Evolutionary conservation across 2,888 invertebrate genomes (phyloP).

Genomic region (Cepaea hortensis): DNA sequence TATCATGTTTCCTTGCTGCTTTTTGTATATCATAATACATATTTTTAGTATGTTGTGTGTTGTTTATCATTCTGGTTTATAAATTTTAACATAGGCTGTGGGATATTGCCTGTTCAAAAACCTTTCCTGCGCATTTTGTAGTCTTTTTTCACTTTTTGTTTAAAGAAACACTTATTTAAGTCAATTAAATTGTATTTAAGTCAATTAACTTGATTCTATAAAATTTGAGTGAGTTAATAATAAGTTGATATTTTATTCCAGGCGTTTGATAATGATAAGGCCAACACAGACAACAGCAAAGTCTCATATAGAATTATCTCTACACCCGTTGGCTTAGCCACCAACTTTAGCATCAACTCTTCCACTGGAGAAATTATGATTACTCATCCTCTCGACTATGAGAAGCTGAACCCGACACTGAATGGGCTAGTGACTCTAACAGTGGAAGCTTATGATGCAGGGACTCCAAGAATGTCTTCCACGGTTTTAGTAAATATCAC

Average conservation of each 20-base stretch:
- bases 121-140: too few species aligned
- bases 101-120: too few species aligned
- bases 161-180: too few species aligned
- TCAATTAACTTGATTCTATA: too few species aligned
- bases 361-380: slow-evolving; percentile 80
- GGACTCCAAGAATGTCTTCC: slow-evolving; percentile 60
- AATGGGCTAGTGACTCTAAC: slow-evolving; percentile 61
- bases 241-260: slow-evolving; percentile 65
- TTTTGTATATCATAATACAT: too few species aligned
- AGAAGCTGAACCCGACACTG: slow-evolving; percentile 60
- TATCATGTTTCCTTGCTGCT: too few species aligned
- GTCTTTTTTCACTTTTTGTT: too few species aligned
- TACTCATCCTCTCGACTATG: slow-evolving; percentile 69
- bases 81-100: too few species aligned
- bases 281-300: slow-evolving; percentile 65
- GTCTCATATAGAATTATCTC: slow-evolving; percentile 64
- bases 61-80: too few species aligned
- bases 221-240: not conserved
- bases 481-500: slow-evolving; percentile 76
- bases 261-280: slow-evolving; percentile 86
- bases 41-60: too few species aligned
- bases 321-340: slow-evolving; percentile 58
- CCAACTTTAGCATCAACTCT: slow-evolving; percentile 81
- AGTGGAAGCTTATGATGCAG: slow-evolving; percentile 69
- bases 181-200: too few species aligned